Conservation (phyloP, 2,113 vertebrate genomes). For the Australoheros scitulus region DNA sequence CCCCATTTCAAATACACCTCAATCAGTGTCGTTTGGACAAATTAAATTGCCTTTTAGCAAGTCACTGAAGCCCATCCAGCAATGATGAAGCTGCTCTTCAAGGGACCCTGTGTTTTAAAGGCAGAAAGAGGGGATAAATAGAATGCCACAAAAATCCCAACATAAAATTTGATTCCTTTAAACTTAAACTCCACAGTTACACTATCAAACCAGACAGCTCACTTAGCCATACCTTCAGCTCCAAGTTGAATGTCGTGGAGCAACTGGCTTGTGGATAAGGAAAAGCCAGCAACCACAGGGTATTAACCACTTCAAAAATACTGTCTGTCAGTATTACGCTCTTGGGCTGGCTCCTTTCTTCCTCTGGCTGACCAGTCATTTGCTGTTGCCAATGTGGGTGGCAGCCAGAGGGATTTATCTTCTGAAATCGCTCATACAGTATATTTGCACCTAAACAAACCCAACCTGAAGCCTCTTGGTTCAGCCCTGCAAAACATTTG, state of each 20-base stretch:
- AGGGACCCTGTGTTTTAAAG: slow-evolving; percentile 5
- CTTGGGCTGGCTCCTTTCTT: slow-evolving; percentile 20
- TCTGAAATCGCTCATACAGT: slow-evolving; percentile 42
- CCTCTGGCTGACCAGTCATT: slow-evolving; percentile 39
- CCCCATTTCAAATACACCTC: not conserved
- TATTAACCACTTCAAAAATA: slow-evolving; percentile 50
- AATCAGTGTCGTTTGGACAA: not conserved
- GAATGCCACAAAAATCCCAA: not conserved
- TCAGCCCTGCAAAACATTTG: slow-evolving; percentile 44
- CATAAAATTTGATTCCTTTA: not conserved
- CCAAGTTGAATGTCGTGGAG: not conserved
- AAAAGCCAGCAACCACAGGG: slow-evolving; percentile 18
- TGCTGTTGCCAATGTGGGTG: slow-evolving; percentile 19
- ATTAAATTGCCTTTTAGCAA: slow-evolving; percentile 9
- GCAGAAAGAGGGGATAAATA: not conserved
- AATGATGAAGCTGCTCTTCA: not conserved
- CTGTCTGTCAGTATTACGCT: slow-evolving; percentile 29
- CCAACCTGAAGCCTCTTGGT: slow-evolving; percentile 31
- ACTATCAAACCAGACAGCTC: not conserved
- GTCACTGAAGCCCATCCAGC: not conserved
- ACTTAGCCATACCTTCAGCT: not conserved
- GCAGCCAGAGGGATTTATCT: slow-evolving; percentile 57
- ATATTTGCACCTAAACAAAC: slow-evolving; percentile 48
- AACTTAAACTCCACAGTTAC: not conserved
- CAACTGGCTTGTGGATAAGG: slow-evolving; percentile 7